phyloP scores from a whole-genome alignment of 2,797 vertebrate genomes.

The Cryptoblepharus egeriae region DNA sequence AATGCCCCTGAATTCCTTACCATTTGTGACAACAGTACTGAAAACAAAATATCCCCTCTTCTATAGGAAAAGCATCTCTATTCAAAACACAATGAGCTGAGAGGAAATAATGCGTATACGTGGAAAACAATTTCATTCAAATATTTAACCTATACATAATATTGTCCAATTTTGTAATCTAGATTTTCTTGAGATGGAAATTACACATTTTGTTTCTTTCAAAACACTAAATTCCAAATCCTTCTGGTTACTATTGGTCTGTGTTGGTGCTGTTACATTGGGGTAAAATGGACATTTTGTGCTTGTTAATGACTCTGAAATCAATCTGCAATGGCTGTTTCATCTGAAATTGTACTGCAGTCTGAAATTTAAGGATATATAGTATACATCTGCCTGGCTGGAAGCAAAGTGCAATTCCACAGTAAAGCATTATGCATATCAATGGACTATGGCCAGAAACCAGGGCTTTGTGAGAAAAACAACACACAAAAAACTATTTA shows the following conservation, averaged over 20 bases:
- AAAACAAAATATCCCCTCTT: background rate
- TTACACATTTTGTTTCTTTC: background rate
- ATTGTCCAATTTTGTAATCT: background rate
- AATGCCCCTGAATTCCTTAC: background rate
- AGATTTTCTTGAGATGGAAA: background rate
- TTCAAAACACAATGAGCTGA: background rate
- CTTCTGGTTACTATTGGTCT: accelerated
- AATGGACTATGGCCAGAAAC: background rate
- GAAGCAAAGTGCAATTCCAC: background rate
- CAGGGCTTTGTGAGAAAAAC: background rate
- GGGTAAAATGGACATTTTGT: background rate
- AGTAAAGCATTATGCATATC: conserved; percentile 28
- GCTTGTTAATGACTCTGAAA: conserved; percentile 30
- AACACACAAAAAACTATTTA: background rate
- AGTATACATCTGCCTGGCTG: background rate
- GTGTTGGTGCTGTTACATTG: background rate
- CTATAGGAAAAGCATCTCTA: background rate
- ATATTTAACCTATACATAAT: background rate
- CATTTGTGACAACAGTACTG: background rate
- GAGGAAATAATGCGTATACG: background rate
- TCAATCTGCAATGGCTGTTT: background rate
- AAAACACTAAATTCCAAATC: background rate
- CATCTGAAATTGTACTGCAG: background rate
- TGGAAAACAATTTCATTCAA: background rate
- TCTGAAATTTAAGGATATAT: background rate